phyloP scores from a whole-genome alignment of 2,113 vertebrate genomes.

The Mixornis gularis region DNA sequence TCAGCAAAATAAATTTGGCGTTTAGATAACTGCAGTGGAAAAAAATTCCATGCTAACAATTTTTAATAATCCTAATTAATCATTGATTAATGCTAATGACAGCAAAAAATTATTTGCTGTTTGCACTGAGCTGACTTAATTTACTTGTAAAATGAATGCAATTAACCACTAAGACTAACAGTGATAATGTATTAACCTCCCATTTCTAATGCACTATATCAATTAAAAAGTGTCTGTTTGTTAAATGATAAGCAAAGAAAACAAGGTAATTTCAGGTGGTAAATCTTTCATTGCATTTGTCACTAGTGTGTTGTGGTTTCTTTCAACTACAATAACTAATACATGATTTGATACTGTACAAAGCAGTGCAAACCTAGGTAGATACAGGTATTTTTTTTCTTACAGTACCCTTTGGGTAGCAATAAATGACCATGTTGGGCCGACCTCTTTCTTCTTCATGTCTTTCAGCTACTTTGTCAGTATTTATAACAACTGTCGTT shows the following conservation, averaged over 20 bases:
- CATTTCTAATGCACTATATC: not conserved
- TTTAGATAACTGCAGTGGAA: not conserved
- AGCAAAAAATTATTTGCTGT: conserved; percentile 10
- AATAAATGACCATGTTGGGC: not conserved
- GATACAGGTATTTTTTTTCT: not conserved
- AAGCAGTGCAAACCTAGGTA: not conserved
- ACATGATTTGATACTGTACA: not conserved
- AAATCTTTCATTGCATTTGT: not conserved
- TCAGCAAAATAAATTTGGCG: conserved; percentile 6
- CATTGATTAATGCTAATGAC: conserved; percentile 24
- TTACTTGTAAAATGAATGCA: not conserved
- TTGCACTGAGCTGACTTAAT: conserved; percentile 27
- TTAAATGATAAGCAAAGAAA: not conserved
- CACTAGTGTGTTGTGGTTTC: not conserved
- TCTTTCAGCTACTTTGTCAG: conserved; percentile 19
- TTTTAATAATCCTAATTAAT: conserved; percentile 18
- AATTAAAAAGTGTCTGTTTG: not conserved
- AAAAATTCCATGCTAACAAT: not conserved
- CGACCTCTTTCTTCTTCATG: not conserved
- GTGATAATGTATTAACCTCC: not conserved
- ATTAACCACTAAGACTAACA: not conserved
- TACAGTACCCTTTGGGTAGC: not conserved
- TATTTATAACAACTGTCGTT: not conserved
- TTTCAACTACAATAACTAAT: not conserved
- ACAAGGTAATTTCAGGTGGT: not conserved